Evolutionary conservation across 2,113 vertebrate genomes (phyloP), one percentile per base, ranked within the genome.

Genomic region (Pristiophorus japonicus): DNA sequence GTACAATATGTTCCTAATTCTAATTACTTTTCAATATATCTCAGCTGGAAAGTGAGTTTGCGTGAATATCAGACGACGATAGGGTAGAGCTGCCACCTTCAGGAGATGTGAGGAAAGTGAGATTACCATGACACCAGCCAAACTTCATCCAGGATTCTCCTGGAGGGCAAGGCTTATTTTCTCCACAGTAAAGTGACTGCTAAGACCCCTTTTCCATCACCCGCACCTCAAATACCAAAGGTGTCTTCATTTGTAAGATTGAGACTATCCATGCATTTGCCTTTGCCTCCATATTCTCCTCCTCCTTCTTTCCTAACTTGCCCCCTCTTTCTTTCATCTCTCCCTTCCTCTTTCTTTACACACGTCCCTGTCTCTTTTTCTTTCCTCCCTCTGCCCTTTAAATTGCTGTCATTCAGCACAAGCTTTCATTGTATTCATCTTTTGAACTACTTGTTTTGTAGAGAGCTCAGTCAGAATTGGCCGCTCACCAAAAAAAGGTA

Each of bases 401-500:
- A 78, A 38, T 62, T 62, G 11, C n/a, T 91, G n/a, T 62, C n/a
- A n/a, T 62, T 91, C 59, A n/a, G 30, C 59, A 92, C 63, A 22
- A 92, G 5, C 30, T 45, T n/a, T 63, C 22, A 47, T 66, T 84
- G 78, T 63, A 59, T n/a, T 87, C 47, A 84, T 38, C 73, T 62
- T 78, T 73, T 73, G 62, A 94, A 66, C 38, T 18, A 65, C 96
- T 96, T 96, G 96, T 47, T 96, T 73, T 96, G 75, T 38, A 99
- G 99, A 99, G 99, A 97, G 99, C 99, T 94, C 99, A 99, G 97
- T 99, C 99, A 96, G 99, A 99, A 96, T 97, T 99, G 96, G 99
- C 99, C 55, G 99, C 99, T 95, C 99, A 99, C 97, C 99, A 99
- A 98, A 99, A 99, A 97, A 99, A 99, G 97, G 99, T 99, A 97